phyloP scores from a whole-genome alignment of 2,113 vertebrate genomes.

The Archilochus colubris region DNA sequence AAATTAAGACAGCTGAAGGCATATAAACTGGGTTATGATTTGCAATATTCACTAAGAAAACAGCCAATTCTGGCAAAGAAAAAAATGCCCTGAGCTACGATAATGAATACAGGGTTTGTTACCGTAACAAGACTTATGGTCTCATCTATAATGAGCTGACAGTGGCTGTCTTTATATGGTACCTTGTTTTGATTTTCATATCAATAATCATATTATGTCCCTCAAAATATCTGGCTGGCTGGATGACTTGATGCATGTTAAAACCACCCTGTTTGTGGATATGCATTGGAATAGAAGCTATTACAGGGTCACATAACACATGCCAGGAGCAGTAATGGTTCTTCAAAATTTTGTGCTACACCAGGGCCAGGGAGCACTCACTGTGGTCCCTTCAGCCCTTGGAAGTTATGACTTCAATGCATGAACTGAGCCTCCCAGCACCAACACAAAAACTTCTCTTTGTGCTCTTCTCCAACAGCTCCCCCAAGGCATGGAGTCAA shows the following conservation, averaged over 20 bases:
- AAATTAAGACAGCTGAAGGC: conserved; percentile 30
- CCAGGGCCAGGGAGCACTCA: background rate
- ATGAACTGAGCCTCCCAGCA: background rate
- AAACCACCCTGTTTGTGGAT: conserved; percentile 22
- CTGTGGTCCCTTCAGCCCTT: background rate
- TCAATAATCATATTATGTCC: conserved; percentile 54
- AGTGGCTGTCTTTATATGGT: conserved; percentile 45
- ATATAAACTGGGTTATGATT: conserved; percentile 24
- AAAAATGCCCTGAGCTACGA: conserved; percentile 15
- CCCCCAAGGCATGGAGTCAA: background rate
- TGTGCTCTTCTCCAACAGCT: background rate
- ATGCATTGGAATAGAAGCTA: background rate
- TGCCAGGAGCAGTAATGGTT: background rate
- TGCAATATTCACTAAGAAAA: conserved; percentile 46
- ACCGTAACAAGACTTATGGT: conserved; percentile 36
- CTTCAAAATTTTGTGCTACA: background rate
- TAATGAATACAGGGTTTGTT: conserved; percentile 61
- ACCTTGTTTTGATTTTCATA: conserved; percentile 62
- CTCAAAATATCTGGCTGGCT: conserved; percentile 33
- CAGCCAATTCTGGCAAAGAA: conserved; percentile 35
- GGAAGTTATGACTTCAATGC: background rate
- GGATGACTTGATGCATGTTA: background rate
- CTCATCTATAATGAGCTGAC: conserved; percentile 32
- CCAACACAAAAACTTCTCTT: background rate
- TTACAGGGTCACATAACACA: conserved; percentile 4